Conservation (phyloP, 2,888 invertebrate genomes). For the Aleiodes alternator region DNA sequence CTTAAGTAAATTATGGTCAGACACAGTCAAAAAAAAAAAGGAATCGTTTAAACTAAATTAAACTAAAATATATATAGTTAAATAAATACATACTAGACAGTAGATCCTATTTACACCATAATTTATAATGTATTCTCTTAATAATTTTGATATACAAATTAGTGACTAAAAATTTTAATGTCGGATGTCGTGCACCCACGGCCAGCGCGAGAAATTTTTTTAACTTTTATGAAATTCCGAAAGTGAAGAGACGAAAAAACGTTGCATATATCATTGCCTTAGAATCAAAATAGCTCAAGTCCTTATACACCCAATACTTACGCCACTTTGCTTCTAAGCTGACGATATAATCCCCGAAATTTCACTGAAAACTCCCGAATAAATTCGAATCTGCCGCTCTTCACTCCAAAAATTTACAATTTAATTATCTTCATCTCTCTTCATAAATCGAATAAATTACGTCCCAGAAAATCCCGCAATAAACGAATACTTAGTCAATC, state of each 20-base stretch:
- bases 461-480: constrained; percentile 37
- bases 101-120: constrained; percentile 16
- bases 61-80: constrained; percentile 4
- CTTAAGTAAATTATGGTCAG: constrained; percentile 4
- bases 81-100: constrained; percentile 14
- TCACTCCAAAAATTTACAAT: no score
- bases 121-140: constrained; percentile 12
- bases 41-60: neutral
- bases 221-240: neutral
- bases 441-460: constrained; percentile 6
- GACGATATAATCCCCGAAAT: neutral
- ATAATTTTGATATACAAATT: constrained; percentile 10
- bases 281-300: no score
- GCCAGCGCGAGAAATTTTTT: constrained; percentile 60
- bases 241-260: neutral
- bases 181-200: constrained; percentile 51
- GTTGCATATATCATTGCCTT: no score
- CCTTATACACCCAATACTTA: no score
- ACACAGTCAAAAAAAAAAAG: neutral
- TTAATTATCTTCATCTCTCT: no score
- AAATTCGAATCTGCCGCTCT: no score
- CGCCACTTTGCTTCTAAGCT: no score
- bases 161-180: constrained; percentile 12
- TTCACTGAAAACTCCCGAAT: neutral
- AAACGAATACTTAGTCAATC: constrained; percentile 37